phyloP scores from a whole-genome alignment of 2,113 vertebrate species.

The Chloebia gouldiae region DNA sequence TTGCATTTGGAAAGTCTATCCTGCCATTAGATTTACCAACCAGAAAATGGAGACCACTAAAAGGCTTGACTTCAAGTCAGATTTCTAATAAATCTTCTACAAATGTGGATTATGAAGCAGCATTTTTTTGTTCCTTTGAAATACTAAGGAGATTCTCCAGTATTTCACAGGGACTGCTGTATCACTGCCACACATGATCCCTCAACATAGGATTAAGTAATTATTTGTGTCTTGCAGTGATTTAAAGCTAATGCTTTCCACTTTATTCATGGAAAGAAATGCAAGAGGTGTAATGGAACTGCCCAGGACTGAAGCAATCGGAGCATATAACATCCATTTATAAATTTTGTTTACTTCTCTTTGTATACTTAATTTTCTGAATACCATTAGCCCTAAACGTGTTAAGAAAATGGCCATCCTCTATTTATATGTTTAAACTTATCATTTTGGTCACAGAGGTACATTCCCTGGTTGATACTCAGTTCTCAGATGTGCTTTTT shows the following conservation, averaged over 20 bases:
- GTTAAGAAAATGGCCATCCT: not conserved
- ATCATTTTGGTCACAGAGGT: not conserved
- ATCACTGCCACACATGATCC: not conserved
- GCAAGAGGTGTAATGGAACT: not conserved
- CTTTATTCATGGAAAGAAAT: not conserved
- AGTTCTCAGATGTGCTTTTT: not conserved
- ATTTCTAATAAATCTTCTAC: constrained; percentile 15
- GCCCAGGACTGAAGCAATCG: not conserved
- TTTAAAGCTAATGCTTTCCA: not conserved
- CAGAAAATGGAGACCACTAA: constrained; percentile 14
- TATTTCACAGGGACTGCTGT: not conserved
- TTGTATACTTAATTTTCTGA: not conserved
- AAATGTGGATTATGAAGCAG: not conserved
- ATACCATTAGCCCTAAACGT: accelerated
- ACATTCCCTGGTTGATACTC: not conserved
- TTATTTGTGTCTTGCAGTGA: not conserved
- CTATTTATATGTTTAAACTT: not conserved
- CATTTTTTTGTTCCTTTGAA: not conserved
- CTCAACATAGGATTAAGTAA: not conserved
- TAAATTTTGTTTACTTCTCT: not conserved
- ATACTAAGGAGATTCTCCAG: not conserved
- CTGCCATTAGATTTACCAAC: constrained; percentile 14
- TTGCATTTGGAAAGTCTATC: not conserved
- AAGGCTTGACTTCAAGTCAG: constrained; percentile 1
- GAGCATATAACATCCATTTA: not conserved